phyloP scores from a whole-genome alignment of 2,888 invertebrate species.

The Melanotus villosus region DNA sequence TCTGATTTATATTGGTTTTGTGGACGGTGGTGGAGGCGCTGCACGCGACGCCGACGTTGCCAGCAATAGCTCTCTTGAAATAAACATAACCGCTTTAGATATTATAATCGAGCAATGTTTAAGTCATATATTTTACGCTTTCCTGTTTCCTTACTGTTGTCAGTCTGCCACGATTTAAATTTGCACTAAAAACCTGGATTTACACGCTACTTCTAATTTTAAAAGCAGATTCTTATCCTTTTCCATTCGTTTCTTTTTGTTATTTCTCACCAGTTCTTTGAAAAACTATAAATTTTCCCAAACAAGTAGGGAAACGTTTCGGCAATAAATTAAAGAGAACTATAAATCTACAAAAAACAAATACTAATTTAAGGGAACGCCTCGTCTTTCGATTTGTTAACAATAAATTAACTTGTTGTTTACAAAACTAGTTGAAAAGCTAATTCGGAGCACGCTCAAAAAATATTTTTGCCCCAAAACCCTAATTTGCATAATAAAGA shows the following conservation, averaged over 20 bases:
- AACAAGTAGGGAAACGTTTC: neutral
- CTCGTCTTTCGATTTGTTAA: conserved; percentile 35
- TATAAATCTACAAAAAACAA: conserved; percentile 26
- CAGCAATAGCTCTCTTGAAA: conserved; percentile 26
- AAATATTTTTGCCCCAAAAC: conserved; percentile 36
- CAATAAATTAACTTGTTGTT: conserved; percentile 34
- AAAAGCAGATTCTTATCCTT: too few relatives aligned
- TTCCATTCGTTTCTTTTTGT: too few relatives aligned
- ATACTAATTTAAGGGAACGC: conserved; percentile 22
- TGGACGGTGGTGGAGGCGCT: conserved; percentile 46
- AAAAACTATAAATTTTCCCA: too few relatives aligned
- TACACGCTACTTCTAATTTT: too few relatives aligned
- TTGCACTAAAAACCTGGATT: too few relatives aligned
- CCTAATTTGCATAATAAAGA: conserved; percentile 42
- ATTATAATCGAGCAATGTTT: conserved; percentile 23
- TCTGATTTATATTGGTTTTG: conserved; percentile 54
- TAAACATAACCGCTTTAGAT: conserved; percentile 25
- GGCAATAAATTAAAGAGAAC: conserved; percentile 15
- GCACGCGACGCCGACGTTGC: conserved; percentile 52
- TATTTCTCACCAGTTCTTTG: too few relatives aligned
- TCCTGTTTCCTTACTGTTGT: neutral
- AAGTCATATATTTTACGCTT: neutral
- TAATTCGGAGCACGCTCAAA: conserved; percentile 34
- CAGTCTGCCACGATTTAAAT: too few relatives aligned
- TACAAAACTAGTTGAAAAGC: conserved; percentile 41